phyloP scores from a whole-genome alignment of 2,888 invertebrate species.

The Oeneis ivallda region DNA sequence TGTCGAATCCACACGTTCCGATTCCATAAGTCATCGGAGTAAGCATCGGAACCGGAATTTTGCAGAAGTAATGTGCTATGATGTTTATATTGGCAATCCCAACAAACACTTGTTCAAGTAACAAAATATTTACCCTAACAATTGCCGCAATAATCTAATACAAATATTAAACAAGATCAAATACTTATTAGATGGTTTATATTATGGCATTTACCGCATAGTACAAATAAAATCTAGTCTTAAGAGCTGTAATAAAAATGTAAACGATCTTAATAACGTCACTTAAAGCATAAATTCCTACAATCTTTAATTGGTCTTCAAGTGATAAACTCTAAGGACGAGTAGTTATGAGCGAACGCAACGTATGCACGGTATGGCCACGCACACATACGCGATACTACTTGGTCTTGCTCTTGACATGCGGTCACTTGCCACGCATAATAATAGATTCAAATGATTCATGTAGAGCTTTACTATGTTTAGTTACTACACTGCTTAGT shows the following conservation, averaged over 20 bases:
- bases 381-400: slow-evolving; percentile 46
- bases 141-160: slow-evolving; percentile 3
- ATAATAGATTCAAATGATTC: slow-evolving; percentile 77
- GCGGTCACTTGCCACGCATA: slow-evolving; percentile 78
- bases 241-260: background rate
- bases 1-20: background rate
- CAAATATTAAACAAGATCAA: background rate
- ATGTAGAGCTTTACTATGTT: slow-evolving; percentile 60
- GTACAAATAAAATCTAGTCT: slow-evolving; percentile 8
- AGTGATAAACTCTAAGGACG: slow-evolving; percentile 14
- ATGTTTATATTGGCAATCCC: no score
- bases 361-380: slow-evolving; percentile 37
- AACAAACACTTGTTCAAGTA: background rate
- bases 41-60: no score
- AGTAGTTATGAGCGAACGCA: slow-evolving; percentile 39
- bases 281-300: background rate
- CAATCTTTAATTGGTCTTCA: background rate
- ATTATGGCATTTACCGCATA: background rate
- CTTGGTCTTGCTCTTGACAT: slow-evolving; percentile 77
- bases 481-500: slow-evolving; percentile 45
- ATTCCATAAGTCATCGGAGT: background rate
- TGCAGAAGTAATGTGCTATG: no score
- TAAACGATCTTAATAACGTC: slow-evolving; percentile 4
- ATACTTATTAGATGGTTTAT: background rate
- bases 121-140: background rate